Base-by-base conservation (phyloP, 2,113 vertebrate genomes). In the Eolophus roseicapilla region DNA sequence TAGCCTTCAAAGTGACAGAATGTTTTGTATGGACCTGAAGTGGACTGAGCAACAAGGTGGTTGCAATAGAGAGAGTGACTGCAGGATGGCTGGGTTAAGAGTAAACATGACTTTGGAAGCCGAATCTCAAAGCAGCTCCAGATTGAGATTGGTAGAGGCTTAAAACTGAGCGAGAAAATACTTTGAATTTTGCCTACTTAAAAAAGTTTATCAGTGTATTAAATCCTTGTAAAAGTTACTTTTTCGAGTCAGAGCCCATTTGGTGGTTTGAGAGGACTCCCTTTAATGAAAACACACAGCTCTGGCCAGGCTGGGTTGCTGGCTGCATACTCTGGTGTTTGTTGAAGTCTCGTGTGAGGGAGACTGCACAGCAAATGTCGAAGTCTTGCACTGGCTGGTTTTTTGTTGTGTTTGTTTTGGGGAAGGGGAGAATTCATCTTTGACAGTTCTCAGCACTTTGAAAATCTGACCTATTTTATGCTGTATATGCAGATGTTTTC, bases 301-400 rank as follows among this genome's bases (percentile, higher is more conserved):
- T 49, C 14, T 35, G 73, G 13, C 35, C 47, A 17, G 53, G 39
- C 8, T 27, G 19, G 47, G 27, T 50, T 50, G 35, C 31, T 57
- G 12, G 33, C 41, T 43, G 28, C 53, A 7, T 5, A 1, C 17
- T 2, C 10, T 5, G 25, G 5, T 16, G 12, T 55, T 4, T 2
- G 14, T 11, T 15, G 19, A 33, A 63, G 33, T 28, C 52, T 64
- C 35, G 4, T 17, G 11, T 7, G 25, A 43, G 59, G 9, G 21
- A 52, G 41, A 7, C 5, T 3, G 11, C 29, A 12, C 29, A 18
- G 2, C 19, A 44, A 2, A 33, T 44, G 31, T 78, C 16, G 5
- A 75, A 41, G 27, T 23, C 43, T 65, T 37, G 9, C 17, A 6
- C 11, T 59, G 18, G 14, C 43, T 91, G 3, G 35, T 33, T 70